A percentile compares a stretch with the other conserved stretches of the same genome.
phyloP scores from a whole-genome alignment of 2,888 invertebrate genomes.

The Helleia helle region DNA sequence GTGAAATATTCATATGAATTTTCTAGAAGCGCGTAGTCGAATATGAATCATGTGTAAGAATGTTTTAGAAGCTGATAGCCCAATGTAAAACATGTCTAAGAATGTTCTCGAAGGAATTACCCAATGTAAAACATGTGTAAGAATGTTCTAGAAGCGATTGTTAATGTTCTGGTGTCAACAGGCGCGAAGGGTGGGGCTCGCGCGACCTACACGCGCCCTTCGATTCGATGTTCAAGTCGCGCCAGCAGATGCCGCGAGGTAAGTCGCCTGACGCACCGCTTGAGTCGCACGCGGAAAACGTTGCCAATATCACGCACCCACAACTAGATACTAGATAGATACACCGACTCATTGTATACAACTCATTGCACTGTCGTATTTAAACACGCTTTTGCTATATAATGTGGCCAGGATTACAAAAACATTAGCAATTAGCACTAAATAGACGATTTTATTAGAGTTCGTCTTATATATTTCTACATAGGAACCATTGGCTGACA shows the following conservation, averaged over 20 bases:
- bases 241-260: constrained; percentile 80
- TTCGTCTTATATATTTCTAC: no score
- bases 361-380: constrained; percentile 13
- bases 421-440: constrained; percentile 3
- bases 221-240: constrained; percentile 79
- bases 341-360: constrained; percentile 9
- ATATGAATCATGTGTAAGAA: no score
- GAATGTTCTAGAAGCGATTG: background rate
- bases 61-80: no score
- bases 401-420: no score
- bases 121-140: background rate
- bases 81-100: no score
- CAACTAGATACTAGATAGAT: background rate
- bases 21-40: no score
- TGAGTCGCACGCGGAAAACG: constrained; percentile 42
- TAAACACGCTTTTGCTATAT: constrained; percentile 15
- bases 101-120: no score
- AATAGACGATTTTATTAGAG: no score
- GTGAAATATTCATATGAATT: no score
- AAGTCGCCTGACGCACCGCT: constrained; percentile 39
- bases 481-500: no score
- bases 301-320: constrained; percentile 37
- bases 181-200: constrained; percentile 73
- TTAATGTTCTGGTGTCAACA: constrained; percentile 21
- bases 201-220: constrained; percentile 82